Conservation (phyloP, 2,888 invertebrate genomes). For the Drosophila infuscata region DNA sequence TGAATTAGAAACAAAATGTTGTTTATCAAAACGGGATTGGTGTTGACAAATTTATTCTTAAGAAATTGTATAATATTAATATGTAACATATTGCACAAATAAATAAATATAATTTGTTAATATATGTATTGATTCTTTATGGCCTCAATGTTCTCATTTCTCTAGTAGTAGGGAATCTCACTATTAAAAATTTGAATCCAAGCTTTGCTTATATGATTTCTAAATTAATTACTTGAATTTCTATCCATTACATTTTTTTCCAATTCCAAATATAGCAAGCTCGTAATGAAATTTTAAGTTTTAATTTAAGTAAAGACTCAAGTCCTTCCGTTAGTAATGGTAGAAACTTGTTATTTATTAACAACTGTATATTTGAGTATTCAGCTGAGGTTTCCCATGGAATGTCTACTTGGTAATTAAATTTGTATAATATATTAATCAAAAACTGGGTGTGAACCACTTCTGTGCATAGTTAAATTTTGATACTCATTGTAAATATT, state of each 20-base stretch:
- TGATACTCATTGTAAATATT: no score
- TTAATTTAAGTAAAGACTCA: background rate
- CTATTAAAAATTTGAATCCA: no score
- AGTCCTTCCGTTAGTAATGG: background rate
- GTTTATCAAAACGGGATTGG: no score
- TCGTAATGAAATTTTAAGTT: background rate
- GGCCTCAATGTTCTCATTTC: no score
- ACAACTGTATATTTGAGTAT: background rate
- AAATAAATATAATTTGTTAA: background rate
- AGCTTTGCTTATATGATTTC: background rate
- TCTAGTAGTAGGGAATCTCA: no score
- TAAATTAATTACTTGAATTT: background rate
- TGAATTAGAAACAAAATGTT: no score
- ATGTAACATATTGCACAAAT: background rate
- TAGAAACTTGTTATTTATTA: background rate
- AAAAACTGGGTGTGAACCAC: background rate
- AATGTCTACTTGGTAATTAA: background rate
- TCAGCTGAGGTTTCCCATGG: slow-evolving; percentile 1
- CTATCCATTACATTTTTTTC: background rate
- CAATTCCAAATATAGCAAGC: background rate
- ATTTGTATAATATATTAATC: background rate
- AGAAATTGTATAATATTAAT: no score
- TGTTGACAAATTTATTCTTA: no score
- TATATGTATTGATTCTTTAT: background rate
- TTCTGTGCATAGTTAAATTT: no score